These are phyloP conservation scores for Melipona quadrifasciata DNA, from an alignment of 1,140 invertebrate genomes.

Conservation along the genomic window DNA sequence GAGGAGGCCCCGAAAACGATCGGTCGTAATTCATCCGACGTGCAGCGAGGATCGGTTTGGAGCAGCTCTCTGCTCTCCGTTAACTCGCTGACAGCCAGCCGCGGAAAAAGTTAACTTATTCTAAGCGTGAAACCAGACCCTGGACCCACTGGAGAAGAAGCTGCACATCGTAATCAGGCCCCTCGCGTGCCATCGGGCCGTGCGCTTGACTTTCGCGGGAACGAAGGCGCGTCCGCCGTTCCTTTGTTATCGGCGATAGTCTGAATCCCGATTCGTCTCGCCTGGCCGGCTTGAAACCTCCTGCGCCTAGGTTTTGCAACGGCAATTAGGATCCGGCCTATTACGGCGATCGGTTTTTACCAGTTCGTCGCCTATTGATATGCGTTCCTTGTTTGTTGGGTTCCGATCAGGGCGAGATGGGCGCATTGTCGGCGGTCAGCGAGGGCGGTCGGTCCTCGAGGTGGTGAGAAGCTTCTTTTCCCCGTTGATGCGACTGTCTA, in stretches of 20 bases:
- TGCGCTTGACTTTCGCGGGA: conserved; percentile 43
- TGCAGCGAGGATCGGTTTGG: conserved; percentile 3
- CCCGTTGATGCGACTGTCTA: too few species aligned
- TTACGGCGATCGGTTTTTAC: conserved; percentile 7
- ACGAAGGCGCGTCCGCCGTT: not conserved
- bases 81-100: conserved; percentile 53
- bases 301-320: not conserved
- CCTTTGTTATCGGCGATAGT: conserved; percentile 3
- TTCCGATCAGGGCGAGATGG: not conserved
- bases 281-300: not conserved
- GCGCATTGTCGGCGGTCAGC: too few species aligned
- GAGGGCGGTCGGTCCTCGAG: not conserved
- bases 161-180: conserved; percentile 56
- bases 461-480: not conserved
- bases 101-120: conserved; percentile 67
- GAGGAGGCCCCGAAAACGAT: conserved; percentile 50
- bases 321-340: conserved; percentile 19
- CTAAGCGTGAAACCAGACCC: conserved; percentile 60
- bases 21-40: conserved; percentile 60
- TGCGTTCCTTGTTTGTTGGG: not conserved
- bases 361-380: not conserved
- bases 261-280: conserved; percentile 9
- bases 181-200: conserved; percentile 18
- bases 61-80: conserved; percentile 39
- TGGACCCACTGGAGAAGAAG: conserved; percentile 45